Conservation (phyloP, 2,113 vertebrate genomes). For the Gnathonemus longibarbis region DNA sequence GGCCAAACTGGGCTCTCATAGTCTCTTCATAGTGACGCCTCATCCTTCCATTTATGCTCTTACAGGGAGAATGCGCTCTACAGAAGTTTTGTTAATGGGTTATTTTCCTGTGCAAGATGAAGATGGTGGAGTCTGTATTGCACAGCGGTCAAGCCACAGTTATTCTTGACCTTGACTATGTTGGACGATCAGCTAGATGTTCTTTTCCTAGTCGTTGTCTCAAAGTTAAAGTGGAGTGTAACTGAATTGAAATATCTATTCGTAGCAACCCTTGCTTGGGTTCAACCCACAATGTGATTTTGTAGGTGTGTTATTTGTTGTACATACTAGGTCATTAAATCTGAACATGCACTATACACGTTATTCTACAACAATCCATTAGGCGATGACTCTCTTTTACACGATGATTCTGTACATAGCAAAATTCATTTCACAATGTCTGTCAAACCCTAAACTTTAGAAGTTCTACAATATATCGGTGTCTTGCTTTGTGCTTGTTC, state of each 20-base stretch:
- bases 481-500: neutral
- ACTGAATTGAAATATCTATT: neutral
- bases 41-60: neutral
- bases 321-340: neutral
- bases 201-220: neutral
- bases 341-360: neutral
- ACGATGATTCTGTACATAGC: neutral
- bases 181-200: neutral
- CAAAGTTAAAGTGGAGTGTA: neutral
- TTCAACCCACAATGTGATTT: neutral
- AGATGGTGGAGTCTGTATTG: neutral
- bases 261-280: neutral
- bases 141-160: neutral
- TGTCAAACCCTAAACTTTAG: neutral
- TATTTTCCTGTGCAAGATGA: neutral
- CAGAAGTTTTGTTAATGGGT: neutral
- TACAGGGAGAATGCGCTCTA: neutral
- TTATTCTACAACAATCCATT: neutral
- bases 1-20: neutral
- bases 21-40: neutral
- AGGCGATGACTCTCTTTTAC: neutral
- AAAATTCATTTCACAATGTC: neutral
- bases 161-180: neutral
- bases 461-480: neutral
- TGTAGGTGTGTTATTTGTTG: neutral